A percentile compares a stretch with the other conserved stretches of the same genome.
Evolutionary conservation across 2,797 vertebrate species (phyloP).

Genomic region (Iguana delicatissima): DNA sequence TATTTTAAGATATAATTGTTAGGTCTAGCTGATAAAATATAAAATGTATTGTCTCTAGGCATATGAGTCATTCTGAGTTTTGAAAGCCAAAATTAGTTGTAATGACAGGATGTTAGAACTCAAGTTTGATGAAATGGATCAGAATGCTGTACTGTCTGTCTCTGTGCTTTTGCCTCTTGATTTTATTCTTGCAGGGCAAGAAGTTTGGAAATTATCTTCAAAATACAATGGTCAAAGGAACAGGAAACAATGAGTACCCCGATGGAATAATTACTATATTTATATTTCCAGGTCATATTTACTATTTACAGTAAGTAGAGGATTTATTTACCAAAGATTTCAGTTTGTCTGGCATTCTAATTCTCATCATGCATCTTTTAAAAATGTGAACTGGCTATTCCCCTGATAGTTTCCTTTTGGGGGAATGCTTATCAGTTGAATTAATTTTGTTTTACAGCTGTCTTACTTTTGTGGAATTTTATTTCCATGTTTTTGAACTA

Average conservation of each 20-base stretch:
- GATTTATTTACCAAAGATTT: constrained; percentile 9
- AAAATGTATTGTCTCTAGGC: background rate
- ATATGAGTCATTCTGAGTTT: constrained; percentile 3
- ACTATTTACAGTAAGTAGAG: constrained; percentile 31
- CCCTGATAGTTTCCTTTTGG: no score
- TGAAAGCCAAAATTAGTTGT: constrained; percentile 25
- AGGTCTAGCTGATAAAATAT: background rate
- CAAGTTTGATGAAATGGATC: constrained; percentile 9
- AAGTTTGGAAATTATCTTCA: constrained; percentile 29
- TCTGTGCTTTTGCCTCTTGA: constrained; percentile 30
- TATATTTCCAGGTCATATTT: constrained; percentile 31
- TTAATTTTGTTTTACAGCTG: no score
- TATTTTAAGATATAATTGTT: constrained; percentile 48
- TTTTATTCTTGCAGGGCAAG: constrained; percentile 45
- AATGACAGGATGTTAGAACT: background rate
- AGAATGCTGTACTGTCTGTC: background rate
- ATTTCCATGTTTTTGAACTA: no score
- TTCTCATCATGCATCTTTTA: no score
- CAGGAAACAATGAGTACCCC: constrained; percentile 6
- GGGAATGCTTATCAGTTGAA: no score
- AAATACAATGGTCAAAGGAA: constrained; percentile 44
- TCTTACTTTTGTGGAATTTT: no score
- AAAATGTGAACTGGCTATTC: no score
- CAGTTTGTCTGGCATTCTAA: no score
- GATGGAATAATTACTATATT: constrained; percentile 48